A percentile compares a stretch with the other conserved stretches of the same genome.
Conservation (phyloP, 2,113 vertebrate genomes). For the Calonectris borealis region DNA sequence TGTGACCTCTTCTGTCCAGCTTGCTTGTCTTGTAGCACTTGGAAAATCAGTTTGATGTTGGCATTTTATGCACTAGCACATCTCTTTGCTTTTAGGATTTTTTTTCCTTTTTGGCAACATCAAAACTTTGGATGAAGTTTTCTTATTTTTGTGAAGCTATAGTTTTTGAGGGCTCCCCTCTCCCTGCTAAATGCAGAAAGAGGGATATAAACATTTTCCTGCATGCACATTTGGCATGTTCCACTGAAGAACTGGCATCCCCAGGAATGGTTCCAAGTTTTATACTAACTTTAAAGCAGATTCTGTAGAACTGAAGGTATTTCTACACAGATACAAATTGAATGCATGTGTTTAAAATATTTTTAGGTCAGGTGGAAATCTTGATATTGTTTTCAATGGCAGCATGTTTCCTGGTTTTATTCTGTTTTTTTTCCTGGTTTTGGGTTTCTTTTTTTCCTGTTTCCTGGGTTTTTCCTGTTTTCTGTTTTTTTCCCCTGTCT, state of each 20-base stretch:
- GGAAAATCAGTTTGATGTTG: not conserved
- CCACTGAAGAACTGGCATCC: not conserved
- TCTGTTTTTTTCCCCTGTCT: fast-evolving
- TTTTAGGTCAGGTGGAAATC: not conserved
- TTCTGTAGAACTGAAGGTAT: not conserved
- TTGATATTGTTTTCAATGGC: not conserved
- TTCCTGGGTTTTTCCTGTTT: fast-evolving
- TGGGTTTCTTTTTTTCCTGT: not conserved
- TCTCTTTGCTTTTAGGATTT: not conserved
- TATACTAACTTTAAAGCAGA: not conserved
- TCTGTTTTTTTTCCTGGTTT: not conserved
- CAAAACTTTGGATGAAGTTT: not conserved
- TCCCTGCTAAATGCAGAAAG: not conserved
- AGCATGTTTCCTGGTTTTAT: not conserved
- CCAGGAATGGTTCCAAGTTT: not conserved
- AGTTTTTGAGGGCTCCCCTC: not conserved
- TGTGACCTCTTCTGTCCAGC: not conserved
- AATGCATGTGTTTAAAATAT: not conserved
- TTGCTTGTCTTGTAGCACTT: not conserved
- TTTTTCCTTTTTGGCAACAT: not conserved
- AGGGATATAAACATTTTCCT: not conserved
- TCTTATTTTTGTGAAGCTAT: not conserved
- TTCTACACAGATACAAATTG: not conserved
- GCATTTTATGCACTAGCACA: not conserved
- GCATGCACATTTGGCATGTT: not conserved